Evolutionary conservation across 2,888 invertebrate species (phyloP), one percentile per base, ranked within the genome.

Genomic region (Ectemnius cavifrons): DNA sequence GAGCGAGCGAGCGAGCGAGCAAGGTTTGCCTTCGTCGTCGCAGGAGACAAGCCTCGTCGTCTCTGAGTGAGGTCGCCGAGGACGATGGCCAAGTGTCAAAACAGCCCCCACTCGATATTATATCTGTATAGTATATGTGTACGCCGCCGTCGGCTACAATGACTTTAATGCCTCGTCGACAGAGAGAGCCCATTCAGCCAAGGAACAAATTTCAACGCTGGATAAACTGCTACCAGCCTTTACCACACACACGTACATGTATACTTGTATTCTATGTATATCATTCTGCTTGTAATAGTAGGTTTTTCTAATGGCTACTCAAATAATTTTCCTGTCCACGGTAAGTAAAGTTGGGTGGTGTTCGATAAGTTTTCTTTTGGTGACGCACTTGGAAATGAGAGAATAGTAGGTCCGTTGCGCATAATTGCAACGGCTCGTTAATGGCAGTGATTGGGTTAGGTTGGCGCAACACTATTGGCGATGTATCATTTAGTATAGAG

Each of bases 61-160:
- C 52, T 4, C 14, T 52, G 52, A 16, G 52, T 37, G 16, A 14
- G 66, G 61, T 16, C 64, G 13, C 14, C 16, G 47, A 37, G 63
- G 78, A 77, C 57, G 37, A 37, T 37, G 66, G 61, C 67, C 77
- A 73, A 77, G 78, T 77, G 77, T 77, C 77, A 77, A 77, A 77
- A 77, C 78, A 77, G 77, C 73, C 77, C 58, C 20, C 37, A 20
- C 14, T 52, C 71, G n/a, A 52, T 52, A 14, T 52, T 23, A 23
- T 23, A 23, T 23, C 3, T 23, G 23, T 23, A 2, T 3, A 2
- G 23, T 23, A 2, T 23, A 2, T 23, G 23, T 23, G 23, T 23
- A 2, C 37, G 37, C 37, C 3, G 5, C n/a, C 49, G 3, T n/a
- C 49, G 49, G 5, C 1, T 14, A 52, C 77, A 60, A 77, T 77